A percentile compares a stretch with the other conserved stretches of the same genome.
These are phyloP conservation scores for Drosophila paucipuncta DNA, from an alignment of 2,888 invertebrate species.

Conservation along the genomic window DNA sequence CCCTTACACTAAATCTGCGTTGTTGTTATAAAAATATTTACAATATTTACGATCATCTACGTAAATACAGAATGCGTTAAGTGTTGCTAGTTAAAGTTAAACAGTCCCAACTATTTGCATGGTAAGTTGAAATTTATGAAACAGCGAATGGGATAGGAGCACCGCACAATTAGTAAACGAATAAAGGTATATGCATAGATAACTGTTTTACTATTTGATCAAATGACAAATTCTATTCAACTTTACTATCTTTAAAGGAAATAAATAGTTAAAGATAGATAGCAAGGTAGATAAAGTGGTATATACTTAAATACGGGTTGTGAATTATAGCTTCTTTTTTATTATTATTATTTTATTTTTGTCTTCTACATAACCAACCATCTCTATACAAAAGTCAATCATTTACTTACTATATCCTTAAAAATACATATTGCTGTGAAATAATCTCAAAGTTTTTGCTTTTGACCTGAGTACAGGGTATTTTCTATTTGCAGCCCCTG, in stretches of 20 bases:
- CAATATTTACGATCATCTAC: slow-evolving; percentile 7
- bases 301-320: neutral
- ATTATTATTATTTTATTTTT: neutral
- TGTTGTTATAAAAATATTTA: slow-evolving; percentile 32
- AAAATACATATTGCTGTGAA: neutral
- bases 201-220: neutral
- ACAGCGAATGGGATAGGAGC: neutral
- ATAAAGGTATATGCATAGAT: neutral
- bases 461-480: neutral
- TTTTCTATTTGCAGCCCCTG: neutral
- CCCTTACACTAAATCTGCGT: neutral
- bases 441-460: neutral
- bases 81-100: slow-evolving; percentile 40
- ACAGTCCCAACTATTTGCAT: slow-evolving; percentile 21
- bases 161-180: neutral
- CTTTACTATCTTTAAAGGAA: neutral
- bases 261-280: neutral
- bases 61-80: slow-evolving; percentile 38
- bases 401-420: neutral
- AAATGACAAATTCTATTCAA: slow-evolving; percentile 1
- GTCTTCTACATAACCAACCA: neutral
- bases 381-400: neutral
- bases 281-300: neutral
- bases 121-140: slow-evolving; percentile 21
- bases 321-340: neutral